phyloP scores from a whole-genome alignment of 2,113 vertebrate species.

The Mohoua ochrocephala region DNA sequence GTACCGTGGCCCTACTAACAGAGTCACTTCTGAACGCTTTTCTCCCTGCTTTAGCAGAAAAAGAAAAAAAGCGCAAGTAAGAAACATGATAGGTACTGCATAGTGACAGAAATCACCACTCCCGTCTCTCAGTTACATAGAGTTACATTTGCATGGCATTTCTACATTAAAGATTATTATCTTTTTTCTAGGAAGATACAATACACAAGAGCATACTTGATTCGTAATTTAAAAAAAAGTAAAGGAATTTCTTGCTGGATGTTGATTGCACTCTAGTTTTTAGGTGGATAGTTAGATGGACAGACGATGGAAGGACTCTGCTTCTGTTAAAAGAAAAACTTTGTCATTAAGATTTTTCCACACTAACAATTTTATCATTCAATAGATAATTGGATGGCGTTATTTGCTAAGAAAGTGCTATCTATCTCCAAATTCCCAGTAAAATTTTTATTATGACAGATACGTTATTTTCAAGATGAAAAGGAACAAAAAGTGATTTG shows the following conservation, averaged over 20 bases:
- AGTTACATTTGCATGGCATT: not conserved
- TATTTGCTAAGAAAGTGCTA: not conserved
- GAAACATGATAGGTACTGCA: not conserved
- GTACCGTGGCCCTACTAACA: conserved; percentile 91
- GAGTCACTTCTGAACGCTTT: conserved; percentile 93
- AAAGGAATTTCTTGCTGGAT: not conserved
- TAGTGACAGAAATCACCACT: not conserved
- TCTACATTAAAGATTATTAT: not conserved
- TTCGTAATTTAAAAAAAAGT: not conserved
- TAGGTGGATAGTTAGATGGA: not conserved
- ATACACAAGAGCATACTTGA: not conserved
- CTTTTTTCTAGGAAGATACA: not conserved
- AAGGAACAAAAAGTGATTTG: not conserved
- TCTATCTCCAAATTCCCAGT: not conserved
- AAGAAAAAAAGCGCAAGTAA: not conserved
- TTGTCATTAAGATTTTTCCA: not conserved
- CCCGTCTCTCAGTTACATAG: not conserved
- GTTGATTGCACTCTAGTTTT: not conserved
- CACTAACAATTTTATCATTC: not conserved
- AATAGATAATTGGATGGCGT: not conserved
- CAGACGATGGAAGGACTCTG: not conserved
- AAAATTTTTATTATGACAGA: not conserved
- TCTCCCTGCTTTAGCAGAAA: conserved; percentile 87
- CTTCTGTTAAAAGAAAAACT: not conserved
- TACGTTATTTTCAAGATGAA: not conserved